Evolutionary conservation across 2,113 vertebrate species (phyloP), one percentile per base, ranked within the genome.

Genomic region (Andinoacara biseriatus): DNA sequence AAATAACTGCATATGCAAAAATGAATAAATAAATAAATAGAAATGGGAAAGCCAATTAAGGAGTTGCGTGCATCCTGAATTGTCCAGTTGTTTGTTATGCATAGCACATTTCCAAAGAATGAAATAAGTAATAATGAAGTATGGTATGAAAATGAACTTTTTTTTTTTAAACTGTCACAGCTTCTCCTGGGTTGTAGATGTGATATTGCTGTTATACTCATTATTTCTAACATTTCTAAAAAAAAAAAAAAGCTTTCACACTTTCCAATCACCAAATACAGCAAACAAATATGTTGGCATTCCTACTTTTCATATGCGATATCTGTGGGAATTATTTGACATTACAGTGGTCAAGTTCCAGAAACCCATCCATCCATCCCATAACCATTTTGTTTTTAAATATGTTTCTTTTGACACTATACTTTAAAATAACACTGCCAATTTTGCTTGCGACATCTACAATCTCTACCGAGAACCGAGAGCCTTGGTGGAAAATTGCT

Each of bases 191-290:
- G 76, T 83, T 5, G 24, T 22, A 29, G 58, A 63, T 54, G 15
- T 22, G 59, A 35, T 75, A 49, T 72, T 72, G 17, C 67, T 72
- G 46, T 72, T 54, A 72, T 33, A 54, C 67, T 33, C 67, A 33
- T 72, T 72, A 72, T 54, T 75, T 74, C 67, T 52, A 80, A 80
- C 49, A 9, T 82, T 69, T 82, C 63, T 74, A 24, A 15, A 5
- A 74, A 76, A 60, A 40, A 26, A 5, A 33, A 33, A 33, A 58
- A 43, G 58, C 31, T 76, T 84, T 80, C 15, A 60, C 58, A 69
- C 58, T 76, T 84, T 61, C 20, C 58, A 59, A 81, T 57, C 74
- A 26, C 46, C 65, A 43, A 87, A 74, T 35, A 72, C 35, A 40
- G n/a, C 43, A 78, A 85, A 80, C 43, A 61, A 52, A 24, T 62